Percentiles rank a stretch among this genome's conserved stretches.
phyloP scores from a whole-genome alignment of 1,140 invertebrate species.

The Drosophila pachea region DNA sequence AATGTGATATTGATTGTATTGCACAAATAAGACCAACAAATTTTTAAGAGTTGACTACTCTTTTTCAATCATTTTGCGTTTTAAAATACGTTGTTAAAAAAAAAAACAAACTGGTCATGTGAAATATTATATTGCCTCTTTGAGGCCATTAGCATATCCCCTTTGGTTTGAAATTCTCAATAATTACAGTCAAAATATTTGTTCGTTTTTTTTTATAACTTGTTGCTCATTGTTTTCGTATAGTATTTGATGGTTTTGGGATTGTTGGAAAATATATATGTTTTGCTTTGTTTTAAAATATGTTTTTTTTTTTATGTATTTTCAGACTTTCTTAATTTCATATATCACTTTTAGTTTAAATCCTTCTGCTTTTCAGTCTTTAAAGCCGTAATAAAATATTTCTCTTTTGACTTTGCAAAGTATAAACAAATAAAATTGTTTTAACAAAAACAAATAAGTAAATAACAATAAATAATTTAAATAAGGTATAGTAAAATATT shows the following conservation, averaged over 20 bases:
- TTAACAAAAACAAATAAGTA: slow-evolving; percentile 70
- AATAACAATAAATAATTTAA: slow-evolving; percentile 74
- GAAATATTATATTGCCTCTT: not conserved
- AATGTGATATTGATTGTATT: slow-evolving; percentile 16
- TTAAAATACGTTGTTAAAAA: slow-evolving; percentile 1
- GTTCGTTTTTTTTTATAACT: slow-evolving; percentile 5
- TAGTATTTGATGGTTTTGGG: slow-evolving; percentile 12
- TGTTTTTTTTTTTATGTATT: slow-evolving; percentile 21
- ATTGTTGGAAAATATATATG: not conserved
- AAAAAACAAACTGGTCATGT: not conserved
- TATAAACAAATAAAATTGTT: slow-evolving; percentile 65
- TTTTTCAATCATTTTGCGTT: no score
- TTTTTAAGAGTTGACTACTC: not conserved
- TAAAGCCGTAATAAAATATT: slow-evolving; percentile 14
- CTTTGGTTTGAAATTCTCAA: not conserved
- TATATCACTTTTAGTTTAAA: slow-evolving; percentile 11
- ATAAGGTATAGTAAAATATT: slow-evolving; percentile 56
- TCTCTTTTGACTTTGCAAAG: slow-evolving; percentile 33
- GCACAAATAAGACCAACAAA: slow-evolving; percentile 24
- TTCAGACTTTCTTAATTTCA: slow-evolving; percentile 51
- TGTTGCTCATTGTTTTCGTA: slow-evolving; percentile 7
- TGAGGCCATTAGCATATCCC: not conserved
- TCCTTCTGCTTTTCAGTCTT: slow-evolving; percentile 4
- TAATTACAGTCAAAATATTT: not conserved
- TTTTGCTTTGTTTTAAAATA: slow-evolving; percentile 25